Evolutionary conservation across 2,797 vertebrate genomes (phyloP).

Genomic region (Tarsius wallacei): DNA sequence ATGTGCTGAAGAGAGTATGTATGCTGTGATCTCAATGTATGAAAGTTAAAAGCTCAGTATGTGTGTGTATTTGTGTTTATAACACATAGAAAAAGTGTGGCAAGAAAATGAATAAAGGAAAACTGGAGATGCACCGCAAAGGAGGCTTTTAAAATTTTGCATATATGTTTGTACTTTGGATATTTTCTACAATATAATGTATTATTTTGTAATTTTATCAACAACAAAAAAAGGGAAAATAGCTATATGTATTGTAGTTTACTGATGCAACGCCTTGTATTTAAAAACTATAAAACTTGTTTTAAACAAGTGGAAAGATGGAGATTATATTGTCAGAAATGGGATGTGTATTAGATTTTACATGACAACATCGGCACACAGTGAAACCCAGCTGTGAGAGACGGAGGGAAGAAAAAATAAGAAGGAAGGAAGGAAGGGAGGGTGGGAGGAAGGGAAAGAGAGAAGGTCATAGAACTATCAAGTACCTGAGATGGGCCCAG

Average conservation of each 20-base stretch:
- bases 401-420: background rate
- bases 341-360: constrained; percentile 25
- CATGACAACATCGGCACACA: background rate
- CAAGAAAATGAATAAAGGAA: background rate
- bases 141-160: background rate
- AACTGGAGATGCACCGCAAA: background rate
- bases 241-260: background rate
- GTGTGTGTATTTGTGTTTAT: background rate
- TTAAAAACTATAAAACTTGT: constrained; percentile 55
- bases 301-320: background rate
- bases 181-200: constrained; percentile 40
- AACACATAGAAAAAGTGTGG: background rate
- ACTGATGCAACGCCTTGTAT: constrained; percentile 35
- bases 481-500: background rate
- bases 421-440: background rate
- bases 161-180: constrained; percentile 26
- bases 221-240: constrained; percentile 36
- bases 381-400: constrained; percentile 3
- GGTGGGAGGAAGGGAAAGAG: too few species aligned
- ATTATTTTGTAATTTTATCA: constrained; percentile 46
- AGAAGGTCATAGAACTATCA: background rate
- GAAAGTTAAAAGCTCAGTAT: background rate
- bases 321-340: constrained; percentile 21
- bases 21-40: background rate
- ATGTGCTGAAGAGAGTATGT: background rate